Evolutionary conservation across 1,140 invertebrate species (phyloP), one percentile per base, ranked within the genome.

Genomic region (Calephelis virginiensis): DNA sequence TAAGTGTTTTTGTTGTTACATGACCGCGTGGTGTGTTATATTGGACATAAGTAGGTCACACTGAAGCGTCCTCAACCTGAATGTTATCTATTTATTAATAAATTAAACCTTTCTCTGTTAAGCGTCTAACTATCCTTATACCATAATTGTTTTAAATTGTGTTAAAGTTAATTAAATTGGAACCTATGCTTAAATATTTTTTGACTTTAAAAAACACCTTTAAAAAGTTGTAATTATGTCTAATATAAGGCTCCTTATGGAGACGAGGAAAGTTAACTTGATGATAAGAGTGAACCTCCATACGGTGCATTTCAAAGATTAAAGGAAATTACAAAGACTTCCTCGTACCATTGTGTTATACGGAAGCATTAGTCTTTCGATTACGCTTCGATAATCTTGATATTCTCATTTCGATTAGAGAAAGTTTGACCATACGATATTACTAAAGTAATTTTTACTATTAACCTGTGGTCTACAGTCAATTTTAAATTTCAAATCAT

Each of bases 11-110:
- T 17, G 53, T 40, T 64, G 43, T 53, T 53, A 47, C 49, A 43
- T 13, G 43, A 17, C 49, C 38, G 50, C 49, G 38, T 53, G 9
- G 9, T 43, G n/a, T 40, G 28, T 43, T 37, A 40, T 13, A 14
- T 8, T 47, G 11, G 12, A 64, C 10, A 6, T 66, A 90, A 80
- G 63, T 89, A 81, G 85, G 86, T 89, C 88, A 89, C 73, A 76
- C 85, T 83, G 83, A 80, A 81, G 82, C 75, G 84, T 86, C 78
- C 81, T 83, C 78, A 75, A 67, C 74, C 68, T 75, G 66, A 77
- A 78, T 70, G 67, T 77, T 75, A 75, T 75, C 53, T 74, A 60
- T 69, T 75, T 66, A 61, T 72, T 74, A 63, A 17, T 46, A 60
- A 13, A 64, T 53, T 53, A 50, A 69, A 69, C 50, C 14, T 17